Percentiles rank a stretch among this genome's conserved stretches.
Conservation (phyloP, 2,888 invertebrate genomes). For the Physocephala rufipes region DNA sequence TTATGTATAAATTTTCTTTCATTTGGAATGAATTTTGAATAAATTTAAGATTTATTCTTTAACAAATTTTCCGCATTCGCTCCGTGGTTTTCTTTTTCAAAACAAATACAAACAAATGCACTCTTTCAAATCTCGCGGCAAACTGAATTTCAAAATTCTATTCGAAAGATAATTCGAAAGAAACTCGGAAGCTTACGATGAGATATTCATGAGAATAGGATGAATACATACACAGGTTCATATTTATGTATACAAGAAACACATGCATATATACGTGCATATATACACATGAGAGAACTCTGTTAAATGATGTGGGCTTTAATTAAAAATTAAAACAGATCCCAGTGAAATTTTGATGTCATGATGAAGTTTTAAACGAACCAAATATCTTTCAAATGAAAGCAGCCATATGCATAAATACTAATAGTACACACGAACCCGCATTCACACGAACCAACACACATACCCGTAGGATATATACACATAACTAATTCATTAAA, state of each 20-base stretch:
- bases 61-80: not conserved
- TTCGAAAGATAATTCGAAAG: slow-evolving; percentile 7
- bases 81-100: not conserved
- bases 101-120: slow-evolving; percentile 28
- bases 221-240: not conserved
- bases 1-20: not conserved
- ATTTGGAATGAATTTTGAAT: not conserved
- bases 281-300: not conserved
- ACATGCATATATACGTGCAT: not conserved
- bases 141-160: slow-evolving; percentile 41
- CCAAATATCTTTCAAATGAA: too few species aligned
- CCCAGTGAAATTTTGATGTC: too few species aligned
- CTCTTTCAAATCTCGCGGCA: slow-evolving; percentile 43
- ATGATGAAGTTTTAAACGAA: too few species aligned
- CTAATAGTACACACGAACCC: too few species aligned
- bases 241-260: not conserved
- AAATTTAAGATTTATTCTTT: not conserved
- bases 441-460: too few species aligned
- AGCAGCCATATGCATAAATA: too few species aligned
- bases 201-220: not conserved
- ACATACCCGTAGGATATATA: too few species aligned
- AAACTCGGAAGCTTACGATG: not conserved
- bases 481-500: too few species aligned
- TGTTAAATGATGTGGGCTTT: slow-evolving; percentile 11
- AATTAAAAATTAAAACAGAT: slow-evolving; percentile 28